Conservation (phyloP, 2,797 vertebrate species). For the Jordanella pulchra region DNA sequence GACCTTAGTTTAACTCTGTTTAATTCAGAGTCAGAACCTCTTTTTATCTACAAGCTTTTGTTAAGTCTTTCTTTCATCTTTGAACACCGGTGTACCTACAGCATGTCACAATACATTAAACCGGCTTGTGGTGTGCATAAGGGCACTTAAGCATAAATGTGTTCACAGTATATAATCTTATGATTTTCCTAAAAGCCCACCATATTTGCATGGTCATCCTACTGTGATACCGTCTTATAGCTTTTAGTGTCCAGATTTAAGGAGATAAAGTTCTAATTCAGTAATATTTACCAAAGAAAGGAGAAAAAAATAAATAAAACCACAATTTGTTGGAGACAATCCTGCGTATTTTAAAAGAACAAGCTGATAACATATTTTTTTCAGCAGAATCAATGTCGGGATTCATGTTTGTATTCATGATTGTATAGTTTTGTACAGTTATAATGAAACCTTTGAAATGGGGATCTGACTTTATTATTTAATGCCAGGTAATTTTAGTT, state of each 20-base stretch:
- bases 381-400: constrained; percentile 19
- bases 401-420: constrained; percentile 31
- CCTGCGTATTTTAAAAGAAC: constrained; percentile 31
- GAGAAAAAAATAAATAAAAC: neutral
- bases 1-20: constrained; percentile 12
- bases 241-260: neutral
- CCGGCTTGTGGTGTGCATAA: constrained; percentile 34
- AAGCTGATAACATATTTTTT: constrained; percentile 26
- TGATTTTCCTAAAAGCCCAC: constrained; percentile 1
- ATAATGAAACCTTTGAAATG: constrained; percentile 34
- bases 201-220: constrained; percentile 5
- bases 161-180: constrained; percentile 39
- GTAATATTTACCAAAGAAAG: neutral
- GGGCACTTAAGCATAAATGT: constrained; percentile 27
- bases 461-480: constrained; percentile 49
- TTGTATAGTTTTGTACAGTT: constrained; percentile 21
- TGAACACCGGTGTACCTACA: constrained; percentile 42
- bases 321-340: neutral
- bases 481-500: constrained; percentile 56
- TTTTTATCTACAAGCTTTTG: constrained; percentile 11
- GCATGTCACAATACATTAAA: constrained; percentile 65
- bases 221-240: constrained; percentile 12
- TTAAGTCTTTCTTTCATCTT: constrained; percentile 24
- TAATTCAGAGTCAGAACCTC: neutral
- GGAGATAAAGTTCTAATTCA: neutral